Conservation (phyloP, 2,888 invertebrate species). For the Petrolisthes manimaculis region DNA sequence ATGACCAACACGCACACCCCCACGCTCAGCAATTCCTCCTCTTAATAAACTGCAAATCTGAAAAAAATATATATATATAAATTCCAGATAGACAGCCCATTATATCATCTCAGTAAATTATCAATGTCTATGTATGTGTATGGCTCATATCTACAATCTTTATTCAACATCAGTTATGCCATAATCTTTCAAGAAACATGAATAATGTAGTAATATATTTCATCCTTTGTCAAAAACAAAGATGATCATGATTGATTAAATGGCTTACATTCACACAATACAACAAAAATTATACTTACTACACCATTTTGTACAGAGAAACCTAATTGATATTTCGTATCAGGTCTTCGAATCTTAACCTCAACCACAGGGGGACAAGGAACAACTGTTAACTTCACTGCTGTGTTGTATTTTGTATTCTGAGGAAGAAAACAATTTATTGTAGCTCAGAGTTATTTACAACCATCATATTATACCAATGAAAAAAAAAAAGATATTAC, state of each 20-base stretch:
- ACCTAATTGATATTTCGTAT: constrained; percentile 99
- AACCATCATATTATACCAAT: too few species aligned
- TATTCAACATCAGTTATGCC: neutral
- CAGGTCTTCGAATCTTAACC: constrained; percentile 98
- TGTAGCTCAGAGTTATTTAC: too few species aligned
- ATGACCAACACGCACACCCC: constrained; percentile 98
- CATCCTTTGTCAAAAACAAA: neutral
- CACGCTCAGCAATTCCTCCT: constrained; percentile 98
- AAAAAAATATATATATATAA: constrained; percentile 11
- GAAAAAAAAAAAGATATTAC: too few species aligned
- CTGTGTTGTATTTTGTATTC: constrained; percentile 95
- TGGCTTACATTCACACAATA: neutral
- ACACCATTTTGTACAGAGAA: constrained; percentile 99
- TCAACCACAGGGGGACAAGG: constrained; percentile 99
- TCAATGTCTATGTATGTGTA: too few species aligned
- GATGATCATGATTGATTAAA: too few species aligned
- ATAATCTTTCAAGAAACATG: neutral
- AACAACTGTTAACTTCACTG: constrained; percentile 98
- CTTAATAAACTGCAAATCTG: constrained; percentile 97
- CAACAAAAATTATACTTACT: constrained; percentile 74
- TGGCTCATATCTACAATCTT: too few species aligned
- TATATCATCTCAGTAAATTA: too few species aligned
- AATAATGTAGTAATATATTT: neutral
- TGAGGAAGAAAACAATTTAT: constrained; percentile 68
- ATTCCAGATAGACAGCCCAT: too few species aligned